Base-by-base conservation (phyloP, 1,140 invertebrate species). In the Hypsibius dujardini region DNA sequence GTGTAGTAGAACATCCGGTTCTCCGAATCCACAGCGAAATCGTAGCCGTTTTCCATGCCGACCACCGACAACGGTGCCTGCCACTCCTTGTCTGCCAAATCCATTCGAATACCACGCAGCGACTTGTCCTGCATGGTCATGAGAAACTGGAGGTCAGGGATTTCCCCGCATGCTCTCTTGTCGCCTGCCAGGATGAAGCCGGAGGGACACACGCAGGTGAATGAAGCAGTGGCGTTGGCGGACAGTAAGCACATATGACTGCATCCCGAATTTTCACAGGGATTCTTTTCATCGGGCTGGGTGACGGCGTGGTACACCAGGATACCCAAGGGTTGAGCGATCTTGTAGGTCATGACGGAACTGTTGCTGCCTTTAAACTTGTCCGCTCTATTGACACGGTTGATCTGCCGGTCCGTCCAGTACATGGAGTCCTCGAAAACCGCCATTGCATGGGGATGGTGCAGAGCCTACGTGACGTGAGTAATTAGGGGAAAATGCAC, bases 351-450 rank as follows among this genome's bases (percentile, higher is more conserved):
- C 1, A 95, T 90, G 1, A 96, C 90, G 0, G 88, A 89, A 77
- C 94, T 90, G 79, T 95, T 93, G 14, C 84, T 82, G 1, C 92
- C 93, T 73, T 85, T 85, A 78, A 90, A 96, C 78, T 96, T 96
- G 77, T 94, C 90, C 90, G 0, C 89, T 90, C 0, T 92, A 76
- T 88, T 86, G 46, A 92, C 88, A 3, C 91, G 81, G 75, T 94
- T 95, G 1, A 95, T 80, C 75, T 94, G 91, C 2, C 92, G 83
- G 79, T 98, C 95, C 0, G 92, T 96, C 93, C 95, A 98, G 77
- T 94, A 98, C 70, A 98, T 82, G 0, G 87, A 89, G 75, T 98
- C 94, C 79, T 93, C 91, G 78, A 93, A 95, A 0, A 97, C 81
- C 0, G 93, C 91, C 2, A 98, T 79, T 0, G 92, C 95, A 81